These are phyloP conservation scores for Fulmarus glacialis DNA, from an alignment of 2,113 vertebrate species.

Conservation along the genomic window DNA sequence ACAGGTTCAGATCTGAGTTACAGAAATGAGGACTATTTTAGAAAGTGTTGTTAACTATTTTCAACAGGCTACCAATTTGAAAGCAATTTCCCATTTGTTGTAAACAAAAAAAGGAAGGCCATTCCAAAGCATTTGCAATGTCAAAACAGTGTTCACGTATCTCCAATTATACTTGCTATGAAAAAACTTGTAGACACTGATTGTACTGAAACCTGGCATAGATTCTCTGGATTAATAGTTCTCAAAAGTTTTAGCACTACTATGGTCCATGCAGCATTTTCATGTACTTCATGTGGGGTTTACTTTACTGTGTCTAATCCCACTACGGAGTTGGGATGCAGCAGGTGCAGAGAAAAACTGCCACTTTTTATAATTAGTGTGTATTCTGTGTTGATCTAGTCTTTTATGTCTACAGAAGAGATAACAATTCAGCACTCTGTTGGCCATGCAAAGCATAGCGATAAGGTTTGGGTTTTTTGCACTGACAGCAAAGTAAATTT, in stretches of 20 bases:
- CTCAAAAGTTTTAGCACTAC: neutral
- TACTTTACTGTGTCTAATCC: neutral
- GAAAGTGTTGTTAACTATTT: neutral
- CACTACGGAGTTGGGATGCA: neutral
- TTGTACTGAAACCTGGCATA: neutral
- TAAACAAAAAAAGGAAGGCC: neutral
- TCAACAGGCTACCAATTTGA: neutral
- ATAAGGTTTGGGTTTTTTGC: neutral
- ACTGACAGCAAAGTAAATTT: neutral
- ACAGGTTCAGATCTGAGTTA: neutral
- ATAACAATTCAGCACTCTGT: neutral
- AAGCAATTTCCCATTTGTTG: neutral
- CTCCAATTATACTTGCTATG: neutral
- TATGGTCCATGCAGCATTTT: neutral
- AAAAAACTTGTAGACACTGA: neutral
- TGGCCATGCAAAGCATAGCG: neutral
- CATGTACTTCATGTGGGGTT: neutral
- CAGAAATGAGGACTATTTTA: neutral
- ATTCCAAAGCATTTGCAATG: neutral
- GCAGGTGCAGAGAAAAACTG: neutral
- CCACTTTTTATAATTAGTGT: neutral
- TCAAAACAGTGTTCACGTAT: neutral
- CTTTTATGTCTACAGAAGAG: neutral
- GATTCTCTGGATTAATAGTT: neutral
- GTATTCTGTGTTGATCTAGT: neutral